Percentiles rank a stretch among this genome's conserved stretches.
Evolutionary conservation across 2,888 invertebrate species (phyloP).

Genomic region (Mesochorus sp.): DNA sequence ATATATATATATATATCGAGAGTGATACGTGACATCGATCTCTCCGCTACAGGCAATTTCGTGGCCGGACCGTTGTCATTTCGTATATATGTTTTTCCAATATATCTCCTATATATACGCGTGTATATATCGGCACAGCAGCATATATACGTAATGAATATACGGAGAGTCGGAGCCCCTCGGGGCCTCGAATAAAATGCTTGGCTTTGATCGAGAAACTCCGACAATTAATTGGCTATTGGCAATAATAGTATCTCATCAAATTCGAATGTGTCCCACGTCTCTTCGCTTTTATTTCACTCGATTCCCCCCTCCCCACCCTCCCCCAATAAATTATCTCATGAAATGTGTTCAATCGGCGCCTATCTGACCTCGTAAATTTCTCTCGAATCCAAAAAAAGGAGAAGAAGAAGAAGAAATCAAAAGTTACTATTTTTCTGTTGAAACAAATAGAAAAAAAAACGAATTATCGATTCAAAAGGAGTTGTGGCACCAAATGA

Average conservation of each 20-base stretch:
- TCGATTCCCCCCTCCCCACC: conserved; percentile 10
- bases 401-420: no score
- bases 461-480: background rate
- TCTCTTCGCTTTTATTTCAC: conserved; percentile 19
- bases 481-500: background rate
- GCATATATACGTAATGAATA: conserved; percentile 33
- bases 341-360: no score
- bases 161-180: conserved; percentile 32
- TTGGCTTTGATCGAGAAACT: conserved; percentile 60
- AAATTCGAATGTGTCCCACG: conserved; percentile 44
- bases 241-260: conserved; percentile 55
- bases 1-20: conserved; percentile 45
- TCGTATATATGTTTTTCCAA: background rate
- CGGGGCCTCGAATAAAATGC: conserved; percentile 47
- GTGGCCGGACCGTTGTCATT: conserved; percentile 49
- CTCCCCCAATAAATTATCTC: background rate
- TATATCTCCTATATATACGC: background rate
- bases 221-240: conserved; percentile 60
- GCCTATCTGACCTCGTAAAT: background rate
- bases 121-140: background rate
- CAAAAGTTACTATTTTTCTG: background rate
- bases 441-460: background rate
- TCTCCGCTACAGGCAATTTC: conserved; percentile 64
- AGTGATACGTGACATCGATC: conserved; percentile 61
- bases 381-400: background rate